Evolutionary conservation across 1,140 invertebrate genomes (phyloP), one percentile per base, ranked within the genome.

Genomic region (Lordiphosa stackelbergi): DNA sequence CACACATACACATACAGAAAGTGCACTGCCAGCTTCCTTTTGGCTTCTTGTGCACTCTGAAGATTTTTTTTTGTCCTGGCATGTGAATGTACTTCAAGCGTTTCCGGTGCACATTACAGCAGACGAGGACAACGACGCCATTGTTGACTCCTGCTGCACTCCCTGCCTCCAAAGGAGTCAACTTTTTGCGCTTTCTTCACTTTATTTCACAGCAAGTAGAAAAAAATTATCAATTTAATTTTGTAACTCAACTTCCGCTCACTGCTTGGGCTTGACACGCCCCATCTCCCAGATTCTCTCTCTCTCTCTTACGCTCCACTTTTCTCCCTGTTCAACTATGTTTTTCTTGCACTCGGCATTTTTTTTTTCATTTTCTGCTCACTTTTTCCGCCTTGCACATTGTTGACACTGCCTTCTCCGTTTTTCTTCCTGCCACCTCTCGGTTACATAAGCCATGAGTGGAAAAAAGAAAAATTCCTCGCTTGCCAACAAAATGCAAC

Each of bases 211-310:
- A 55, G 45, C 19, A 31, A 45, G 16, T 38, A 13, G n/a, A 34
- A 72, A 72, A 79, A 83, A 77, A 73, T 83, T 81, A 83, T 83
- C 77, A 83, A 83, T 83, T 83, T 83, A 83, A 83, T 83, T 83
- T 83, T 83, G 77, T 83, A 83, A 83, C 77, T 83, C 69, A 83
- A 83, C 77, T 83, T 83, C 77, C 77, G 77, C 51, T 58, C 55
- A 72, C 68, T 83, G 72, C 60, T 59, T 49, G 36, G 45, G 13
- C 10, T 66, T 53, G 66, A 54, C 66, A 72, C 60, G 37, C 53
- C 45, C 64, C 35, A 31, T n/a, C 11, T 19, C 9, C 37, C 22
- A n/a, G 11, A 5, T 16, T 34, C 8, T 37, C 51, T 11, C 5
- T 8, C 31, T 16, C 13, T 28, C 0, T 48, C 16, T 16, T 31